phyloP scores from a whole-genome alignment of 2,888 invertebrate species.

The Muschampia plurimacula region DNA sequence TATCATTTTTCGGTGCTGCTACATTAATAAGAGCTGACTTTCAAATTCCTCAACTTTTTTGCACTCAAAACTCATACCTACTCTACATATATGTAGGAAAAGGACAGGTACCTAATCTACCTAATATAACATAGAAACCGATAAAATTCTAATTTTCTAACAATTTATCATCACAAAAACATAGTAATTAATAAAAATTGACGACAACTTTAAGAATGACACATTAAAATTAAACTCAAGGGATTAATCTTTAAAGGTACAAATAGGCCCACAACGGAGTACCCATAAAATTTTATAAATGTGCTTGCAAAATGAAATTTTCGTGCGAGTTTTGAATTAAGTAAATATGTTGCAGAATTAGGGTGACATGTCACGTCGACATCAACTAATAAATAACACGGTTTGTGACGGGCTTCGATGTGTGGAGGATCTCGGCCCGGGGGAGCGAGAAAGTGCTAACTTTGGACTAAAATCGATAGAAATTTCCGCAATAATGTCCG shows the following conservation, averaged over 20 bases:
- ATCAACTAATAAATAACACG: slow-evolving; percentile 13
- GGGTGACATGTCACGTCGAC: slow-evolving; percentile 15
- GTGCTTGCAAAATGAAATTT: neutral
- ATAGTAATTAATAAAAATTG: too few relatives aligned
- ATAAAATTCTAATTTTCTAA: too few relatives aligned
- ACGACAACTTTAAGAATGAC: neutral
- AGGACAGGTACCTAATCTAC: too few relatives aligned
- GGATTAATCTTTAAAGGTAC: neutral
- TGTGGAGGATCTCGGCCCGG: slow-evolving; percentile 8
- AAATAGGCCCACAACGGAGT: neutral
- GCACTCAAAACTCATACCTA: too few relatives aligned
- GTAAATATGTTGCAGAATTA: neutral
- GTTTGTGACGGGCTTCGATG: slow-evolving; percentile 12
- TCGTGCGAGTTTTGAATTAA: neutral
- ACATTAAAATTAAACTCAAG: neutral
- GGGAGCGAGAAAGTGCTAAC: slow-evolving; percentile 15
- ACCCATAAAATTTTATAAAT: slow-evolving; percentile 3
- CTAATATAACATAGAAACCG: too few relatives aligned
- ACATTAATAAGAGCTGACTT: too few relatives aligned
- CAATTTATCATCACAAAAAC: too few relatives aligned
- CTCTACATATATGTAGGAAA: too few relatives aligned
- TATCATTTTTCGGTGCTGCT: too few relatives aligned
- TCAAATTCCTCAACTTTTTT: too few relatives aligned
- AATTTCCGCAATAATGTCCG: slow-evolving; percentile 22
- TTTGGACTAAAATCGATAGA: slow-evolving; percentile 32